These are phyloP conservation scores for Platorchestia sp. DNA, from an alignment of 1,140 invertebrate genomes.

Conservation along the genomic window DNA sequence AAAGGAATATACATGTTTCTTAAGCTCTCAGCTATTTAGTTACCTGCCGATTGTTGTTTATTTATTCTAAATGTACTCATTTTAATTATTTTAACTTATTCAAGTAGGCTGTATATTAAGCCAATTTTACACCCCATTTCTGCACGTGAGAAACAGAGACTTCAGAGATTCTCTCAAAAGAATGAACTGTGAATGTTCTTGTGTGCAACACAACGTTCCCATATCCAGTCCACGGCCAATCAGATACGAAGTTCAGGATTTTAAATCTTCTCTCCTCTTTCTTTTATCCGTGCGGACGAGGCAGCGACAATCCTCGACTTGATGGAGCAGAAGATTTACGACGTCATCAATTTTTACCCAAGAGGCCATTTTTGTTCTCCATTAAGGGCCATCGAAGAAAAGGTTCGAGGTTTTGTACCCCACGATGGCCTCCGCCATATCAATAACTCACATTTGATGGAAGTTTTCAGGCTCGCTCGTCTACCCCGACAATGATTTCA, in stretches of 20 bases:
- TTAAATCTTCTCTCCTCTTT: not conserved
- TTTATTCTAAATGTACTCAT: no score
- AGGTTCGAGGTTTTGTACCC: slow-evolving; percentile 30
- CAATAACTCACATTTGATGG: slow-evolving; percentile 33
- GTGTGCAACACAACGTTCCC: not conserved
- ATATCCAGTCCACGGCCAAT: not conserved
- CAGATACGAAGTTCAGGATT: not conserved
- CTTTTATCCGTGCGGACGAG: not conserved
- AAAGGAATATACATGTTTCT: no score
- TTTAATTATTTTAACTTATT: no score
- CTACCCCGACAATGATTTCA: not conserved
- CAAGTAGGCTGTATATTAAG: no score
- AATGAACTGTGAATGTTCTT: not conserved
- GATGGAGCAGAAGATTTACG: slow-evolving; percentile 54
- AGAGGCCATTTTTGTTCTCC: slow-evolving; percentile 49
- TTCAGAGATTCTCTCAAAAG: no score
- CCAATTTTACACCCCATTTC: no score
- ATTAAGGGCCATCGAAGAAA: slow-evolving; percentile 41
- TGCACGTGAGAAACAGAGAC: no score
- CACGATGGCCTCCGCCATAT: not conserved
- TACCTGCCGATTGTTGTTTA: no score
- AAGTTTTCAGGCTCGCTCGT: not conserved
- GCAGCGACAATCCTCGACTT: slow-evolving; percentile 5
- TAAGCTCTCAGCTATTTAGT: no score
- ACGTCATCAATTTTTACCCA: slow-evolving; percentile 46